Evolutionary conservation across 2,113 vertebrate species (phyloP), one percentile per base, ranked within the genome.

Genomic region (Cavia porcellus): DNA sequence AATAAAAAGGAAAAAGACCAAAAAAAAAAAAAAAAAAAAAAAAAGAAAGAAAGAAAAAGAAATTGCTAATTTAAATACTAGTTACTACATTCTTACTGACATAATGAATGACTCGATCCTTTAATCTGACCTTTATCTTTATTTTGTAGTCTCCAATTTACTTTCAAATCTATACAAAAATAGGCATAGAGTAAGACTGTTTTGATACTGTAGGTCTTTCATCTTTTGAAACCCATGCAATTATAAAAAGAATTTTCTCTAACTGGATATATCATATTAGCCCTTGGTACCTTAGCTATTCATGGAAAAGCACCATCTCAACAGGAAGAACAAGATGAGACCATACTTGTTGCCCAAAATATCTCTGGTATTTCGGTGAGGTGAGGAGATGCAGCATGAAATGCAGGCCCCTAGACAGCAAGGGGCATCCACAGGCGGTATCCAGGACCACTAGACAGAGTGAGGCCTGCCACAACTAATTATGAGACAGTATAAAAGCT

Each of bases 381-480:
- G 10, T 28, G 30, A 22, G 11, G 20, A 59, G 19, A 62, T n/a
- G 55, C 28, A 32, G 5, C 22, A 7, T 50, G 83, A 61, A 11
- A 9, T 1, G 32, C 30, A 28, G 9, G 83, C 17, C 32, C 70
- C 94, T 6, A 55, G 32, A 50, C 12, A 12, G 38, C 30, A 42
- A 7, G 28, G 30, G 10, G 2, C 2, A 5, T 6, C 28, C 2
- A n/a, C 10, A 57, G 11, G 17, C 20, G 28, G 35, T 32, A 75
- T 20, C 64, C 45, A n/a, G 10, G 11, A 15, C 35, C 3, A 28
- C 7, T 0, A 20, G 38, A 52, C 4, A 74, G 9, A 35, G 45
- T 3, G 4, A 35, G 4, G 13, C 15, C 15, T 11, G 14, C 45
- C 20, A 7, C 6, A 12, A 0, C 13, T 30, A 4, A 57, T 0